Base-by-base conservation (phyloP, 2,888 invertebrate species). In the Melinaea marsaeus region DNA sequence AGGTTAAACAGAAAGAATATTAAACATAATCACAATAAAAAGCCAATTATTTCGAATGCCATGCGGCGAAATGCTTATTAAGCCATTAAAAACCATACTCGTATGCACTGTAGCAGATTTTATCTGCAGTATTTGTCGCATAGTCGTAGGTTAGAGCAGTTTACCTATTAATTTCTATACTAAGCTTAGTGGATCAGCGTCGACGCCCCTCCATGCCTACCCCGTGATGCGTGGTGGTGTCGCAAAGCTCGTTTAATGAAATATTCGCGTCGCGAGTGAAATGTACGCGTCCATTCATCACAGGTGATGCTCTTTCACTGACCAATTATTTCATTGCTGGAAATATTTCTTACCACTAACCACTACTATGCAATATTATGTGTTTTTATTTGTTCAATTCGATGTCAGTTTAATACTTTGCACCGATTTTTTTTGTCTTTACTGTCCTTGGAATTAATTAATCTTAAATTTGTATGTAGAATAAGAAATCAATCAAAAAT, bases 121-220 rank as follows among this genome's bases (percentile, higher is more conserved):
- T 33, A 63, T 67, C 65, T 65, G 67, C 67, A 67, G 63, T 32
- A 69, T 62, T 68, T 77, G 76, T 74, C 79, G 78, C 79, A 77
- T 76, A 77, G 75, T 75, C 73, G 76, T 75, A 78, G 75, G 72
- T 77, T 72, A 76, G 71, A 72, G 72, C 72, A 76, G 74, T 80
- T 79, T 76, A 78, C 77, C 80, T 85, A 86, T 87, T 87, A 86
- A 87, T 88, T 85, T 83, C 79, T 84, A 75, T 79, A 79, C 79
- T 86, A 85, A 88, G 86, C 86, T 81, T 78, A 81, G 83, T 82
- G 88, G 88, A 86, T 87, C 83, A 84, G 75, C 79, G 87, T 81
- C 85, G 83, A 77, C 88, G 80, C 80, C 82, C 75, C 75, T 78
- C 78, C 78, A 75, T 76, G 77, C 79, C 77, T 79, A 81, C 82